A percentile compares a stretch with the other conserved stretches of the same genome.
Conservation (phyloP, 2,113 vertebrate species). For the Megaceryle torquata region DNA sequence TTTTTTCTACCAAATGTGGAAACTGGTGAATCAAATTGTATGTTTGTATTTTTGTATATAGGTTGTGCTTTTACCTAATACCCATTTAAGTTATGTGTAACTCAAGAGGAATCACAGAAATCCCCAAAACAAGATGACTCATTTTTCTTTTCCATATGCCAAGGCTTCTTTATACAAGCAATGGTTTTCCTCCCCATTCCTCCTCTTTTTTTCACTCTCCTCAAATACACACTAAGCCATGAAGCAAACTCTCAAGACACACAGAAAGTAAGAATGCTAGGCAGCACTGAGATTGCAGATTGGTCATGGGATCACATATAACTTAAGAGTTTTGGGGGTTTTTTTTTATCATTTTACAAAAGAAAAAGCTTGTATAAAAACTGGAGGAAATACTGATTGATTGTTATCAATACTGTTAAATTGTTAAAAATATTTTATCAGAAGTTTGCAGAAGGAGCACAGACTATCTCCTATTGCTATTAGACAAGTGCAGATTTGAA, state of each 20-base stretch:
- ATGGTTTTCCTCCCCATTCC: neutral
- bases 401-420: neutral
- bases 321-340: neutral
- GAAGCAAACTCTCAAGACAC: neutral
- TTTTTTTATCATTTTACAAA: neutral
- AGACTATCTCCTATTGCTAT: neutral
- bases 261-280: neutral
- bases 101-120: neutral
- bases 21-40: neutral
- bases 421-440: neutral
- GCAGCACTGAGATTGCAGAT: neutral
- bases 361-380: neutral
- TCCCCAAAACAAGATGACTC: neutral
- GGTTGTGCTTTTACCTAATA: neutral
- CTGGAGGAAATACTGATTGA: neutral
- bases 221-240: neutral
- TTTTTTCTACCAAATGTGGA: neutral
- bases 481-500: neutral
- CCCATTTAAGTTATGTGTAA: neutral
- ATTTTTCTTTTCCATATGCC: neutral
- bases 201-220: neutral
- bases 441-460: neutral
- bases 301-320: neutral
- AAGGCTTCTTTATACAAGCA: neutral
- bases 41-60: neutral